phyloP scores from a whole-genome alignment of 2,888 invertebrate species.

The Marasmarcha lunaedactyla region DNA sequence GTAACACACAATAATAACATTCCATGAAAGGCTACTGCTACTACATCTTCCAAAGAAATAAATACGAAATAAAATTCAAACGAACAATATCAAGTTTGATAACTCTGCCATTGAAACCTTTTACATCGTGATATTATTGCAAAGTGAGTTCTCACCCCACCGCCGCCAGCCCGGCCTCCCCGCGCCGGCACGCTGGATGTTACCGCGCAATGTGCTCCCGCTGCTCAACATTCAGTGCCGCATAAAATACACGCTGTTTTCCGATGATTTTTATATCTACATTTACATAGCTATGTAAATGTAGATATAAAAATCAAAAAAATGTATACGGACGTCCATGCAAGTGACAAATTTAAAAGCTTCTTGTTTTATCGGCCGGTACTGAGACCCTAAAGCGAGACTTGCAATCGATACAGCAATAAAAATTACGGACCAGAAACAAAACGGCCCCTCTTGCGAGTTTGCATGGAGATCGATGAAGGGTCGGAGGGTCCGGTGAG shows the following conservation, averaged over 20 bases:
- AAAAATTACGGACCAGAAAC: slow-evolving; percentile 50
- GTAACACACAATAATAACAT: too few relatives aligned
- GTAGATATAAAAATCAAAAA: neutral
- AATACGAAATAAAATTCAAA: too few relatives aligned
- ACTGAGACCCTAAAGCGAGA: neutral
- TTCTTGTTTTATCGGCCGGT: neutral
- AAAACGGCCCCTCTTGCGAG: slow-evolving; percentile 48
- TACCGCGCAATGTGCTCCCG: slow-evolving; percentile 31
- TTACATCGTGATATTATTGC: too few relatives aligned
- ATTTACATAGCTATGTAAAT: neutral
- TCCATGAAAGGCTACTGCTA: too few relatives aligned
- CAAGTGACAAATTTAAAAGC: neutral
- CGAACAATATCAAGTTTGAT: too few relatives aligned
- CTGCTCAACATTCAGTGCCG: slow-evolving; percentile 53
- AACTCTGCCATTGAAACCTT: too few relatives aligned
- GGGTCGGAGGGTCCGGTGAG: slow-evolving; percentile 33
- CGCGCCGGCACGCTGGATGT: slow-evolving; percentile 17
- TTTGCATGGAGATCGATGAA: slow-evolving; percentile 67
- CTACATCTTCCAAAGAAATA: too few relatives aligned
- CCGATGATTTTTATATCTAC: neutral
- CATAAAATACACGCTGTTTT: slow-evolving; percentile 28
- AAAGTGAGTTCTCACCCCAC: neutral
- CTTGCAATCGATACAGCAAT: slow-evolving; percentile 29
- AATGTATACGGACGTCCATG: too few relatives aligned
- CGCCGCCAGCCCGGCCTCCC: slow-evolving; percentile 12